A percentile compares a stretch with the other conserved stretches of the same genome.
phyloP scores from a whole-genome alignment of 2,888 invertebrate species.

The Stenodema calcarata region DNA sequence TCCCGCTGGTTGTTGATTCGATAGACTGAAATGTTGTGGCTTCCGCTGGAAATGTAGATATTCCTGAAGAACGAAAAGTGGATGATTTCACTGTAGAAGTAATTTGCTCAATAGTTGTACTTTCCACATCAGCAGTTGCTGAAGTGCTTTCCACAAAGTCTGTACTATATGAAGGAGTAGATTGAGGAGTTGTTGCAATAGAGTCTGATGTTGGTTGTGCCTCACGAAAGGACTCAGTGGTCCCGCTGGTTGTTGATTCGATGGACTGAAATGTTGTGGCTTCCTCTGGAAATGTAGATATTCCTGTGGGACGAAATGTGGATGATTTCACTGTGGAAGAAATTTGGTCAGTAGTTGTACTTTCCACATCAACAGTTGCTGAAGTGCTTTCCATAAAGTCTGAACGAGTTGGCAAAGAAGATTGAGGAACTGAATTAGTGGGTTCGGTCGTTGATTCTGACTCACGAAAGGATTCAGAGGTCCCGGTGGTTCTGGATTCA shows the following conservation, averaged over 20 bases:
- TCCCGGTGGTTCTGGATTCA: not conserved
- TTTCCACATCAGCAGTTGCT: slow-evolving; percentile 1
- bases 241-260: not conserved
- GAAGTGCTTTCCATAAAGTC: not conserved
- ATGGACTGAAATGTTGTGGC: not conserved
- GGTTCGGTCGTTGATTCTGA: not conserved
- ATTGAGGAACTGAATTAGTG: not conserved
- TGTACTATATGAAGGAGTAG: not conserved
- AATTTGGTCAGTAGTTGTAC: not conserved
- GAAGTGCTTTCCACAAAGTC: not conserved
- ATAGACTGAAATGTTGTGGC: not conserved
- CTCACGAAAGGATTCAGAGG: not conserved
- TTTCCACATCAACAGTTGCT: not conserved
- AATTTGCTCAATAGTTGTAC: slow-evolving; percentile 8
- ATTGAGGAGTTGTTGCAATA: not conserved
- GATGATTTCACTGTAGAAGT: not conserved
- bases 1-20: not conserved
- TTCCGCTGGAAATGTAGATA: not conserved
- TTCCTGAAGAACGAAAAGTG: slow-evolving; percentile 18
- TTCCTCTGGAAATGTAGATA: not conserved
- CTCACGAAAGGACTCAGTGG: not conserved
- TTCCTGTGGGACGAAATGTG: not conserved
- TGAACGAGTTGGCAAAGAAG: not conserved
- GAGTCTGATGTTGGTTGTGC: not conserved
- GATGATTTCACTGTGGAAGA: not conserved